A percentile compares a stretch with the other conserved stretches of the same genome.
phyloP scores from a whole-genome alignment of 2,888 invertebrate species.

The Saturnia japonica region DNA sequence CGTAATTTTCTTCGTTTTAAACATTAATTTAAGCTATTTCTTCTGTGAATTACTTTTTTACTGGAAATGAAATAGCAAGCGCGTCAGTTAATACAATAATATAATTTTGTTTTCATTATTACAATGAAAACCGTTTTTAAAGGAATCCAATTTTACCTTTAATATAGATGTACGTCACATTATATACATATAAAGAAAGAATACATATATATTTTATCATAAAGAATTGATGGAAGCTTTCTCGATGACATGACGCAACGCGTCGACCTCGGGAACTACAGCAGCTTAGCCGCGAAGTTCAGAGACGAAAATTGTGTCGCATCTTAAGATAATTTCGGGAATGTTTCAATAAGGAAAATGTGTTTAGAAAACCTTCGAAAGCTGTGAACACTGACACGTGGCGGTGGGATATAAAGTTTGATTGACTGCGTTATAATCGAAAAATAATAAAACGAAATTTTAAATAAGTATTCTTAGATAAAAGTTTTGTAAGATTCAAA shows the following conservation, averaged over 20 bases:
- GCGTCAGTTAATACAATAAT: not conserved
- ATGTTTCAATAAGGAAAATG: constrained; percentile 24
- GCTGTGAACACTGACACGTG: constrained; percentile 19
- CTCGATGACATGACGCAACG: constrained; percentile 3
- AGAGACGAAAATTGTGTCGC: constrained; percentile 13
- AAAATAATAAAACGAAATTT: not conserved
- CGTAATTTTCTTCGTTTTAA: too few species aligned
- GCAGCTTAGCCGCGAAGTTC: constrained; percentile 7
- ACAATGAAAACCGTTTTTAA: not conserved
- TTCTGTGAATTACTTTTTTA: too few species aligned
- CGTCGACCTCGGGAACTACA: not conserved
- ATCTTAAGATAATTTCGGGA: constrained; percentile 16
- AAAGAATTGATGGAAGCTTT: not conserved
- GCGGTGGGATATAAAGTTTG: constrained; percentile 9
- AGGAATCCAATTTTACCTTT: not conserved
- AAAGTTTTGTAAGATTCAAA: not conserved
- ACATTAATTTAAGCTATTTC: too few species aligned
- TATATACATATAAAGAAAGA: not conserved
- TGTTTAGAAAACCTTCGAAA: constrained; percentile 16
- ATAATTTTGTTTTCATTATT: not conserved
- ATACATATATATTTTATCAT: not conserved
- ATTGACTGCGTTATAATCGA: not conserved
- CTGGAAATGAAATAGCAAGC: not conserved
- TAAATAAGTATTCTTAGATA: not conserved
- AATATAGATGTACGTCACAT: not conserved